These are phyloP conservation scores for Leptoteleia sp. DNA, from an alignment of 1,140 invertebrate genomes.

Conservation along the genomic window DNA sequence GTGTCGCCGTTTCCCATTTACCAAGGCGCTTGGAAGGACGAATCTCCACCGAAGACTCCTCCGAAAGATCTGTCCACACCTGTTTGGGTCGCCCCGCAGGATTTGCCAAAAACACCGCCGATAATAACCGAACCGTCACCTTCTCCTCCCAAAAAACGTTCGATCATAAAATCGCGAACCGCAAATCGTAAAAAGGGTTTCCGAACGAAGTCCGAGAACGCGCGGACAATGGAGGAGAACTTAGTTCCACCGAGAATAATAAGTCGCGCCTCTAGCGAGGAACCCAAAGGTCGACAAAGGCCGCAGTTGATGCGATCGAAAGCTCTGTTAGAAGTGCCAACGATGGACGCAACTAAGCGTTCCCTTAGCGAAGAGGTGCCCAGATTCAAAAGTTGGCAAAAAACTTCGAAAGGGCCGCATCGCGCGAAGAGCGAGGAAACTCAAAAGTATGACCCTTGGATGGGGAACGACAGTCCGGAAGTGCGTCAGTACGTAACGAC, in stretches of 20 bases:
- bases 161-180: conserved; percentile 54
- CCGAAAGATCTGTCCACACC: conserved; percentile 70
- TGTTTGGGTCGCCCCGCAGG: conserved; percentile 71
- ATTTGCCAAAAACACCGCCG: conserved; percentile 62
- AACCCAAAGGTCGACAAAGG: conserved; percentile 69
- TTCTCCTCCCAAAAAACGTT: conserved; percentile 60
- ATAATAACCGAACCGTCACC: conserved; percentile 64
- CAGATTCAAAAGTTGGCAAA: conserved; percentile 62
- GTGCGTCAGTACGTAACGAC: conserved; percentile 79
- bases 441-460: conserved; percentile 73
- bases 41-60: conserved; percentile 74
- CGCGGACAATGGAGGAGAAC: conserved; percentile 43
- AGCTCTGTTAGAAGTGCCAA: conserved; percentile 75
- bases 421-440: conserved; percentile 78
- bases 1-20: conserved; percentile 78
- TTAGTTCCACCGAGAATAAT: conserved; percentile 50
- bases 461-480: conserved; percentile 64
- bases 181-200: conserved; percentile 38
- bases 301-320: conserved; percentile 75
- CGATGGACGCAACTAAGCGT: conserved; percentile 71
- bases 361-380: conserved; percentile 79
- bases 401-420: conserved; percentile 61
- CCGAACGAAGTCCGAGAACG: conserved; percentile 56
- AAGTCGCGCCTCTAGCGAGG: conserved; percentile 73
- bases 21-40: conserved; percentile 79